These are phyloP conservation scores for Anadara kagoshimensis DNA, from an alignment of 1,140 invertebrate species.

Conservation along the genomic window DNA sequence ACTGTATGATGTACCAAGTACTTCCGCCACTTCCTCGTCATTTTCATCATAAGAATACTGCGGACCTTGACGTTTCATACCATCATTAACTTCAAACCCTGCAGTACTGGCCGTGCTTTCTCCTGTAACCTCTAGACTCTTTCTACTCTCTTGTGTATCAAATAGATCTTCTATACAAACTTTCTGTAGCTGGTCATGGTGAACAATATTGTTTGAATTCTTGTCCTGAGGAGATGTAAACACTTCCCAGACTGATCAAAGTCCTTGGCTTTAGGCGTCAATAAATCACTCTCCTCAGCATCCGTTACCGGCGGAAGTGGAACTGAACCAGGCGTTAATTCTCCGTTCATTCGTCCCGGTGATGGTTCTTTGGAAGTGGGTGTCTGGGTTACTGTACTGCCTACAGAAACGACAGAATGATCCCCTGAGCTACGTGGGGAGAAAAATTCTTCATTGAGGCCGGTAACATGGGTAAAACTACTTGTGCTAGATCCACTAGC, in stretches of 20 bases:
- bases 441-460: conserved; percentile 62
- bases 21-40: conserved; percentile 69
- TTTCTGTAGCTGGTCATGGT: conserved; percentile 22
- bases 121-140: conserved; percentile 55
- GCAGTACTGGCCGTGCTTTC: conserved; percentile 76
- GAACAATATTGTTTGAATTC: not conserved
- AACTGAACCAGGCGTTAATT: conserved; percentile 55
- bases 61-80: conserved; percentile 24
- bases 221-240: conserved; percentile 25
- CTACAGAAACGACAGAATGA: conserved; percentile 45
- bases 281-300: conserved; percentile 55
- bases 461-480: conserved; percentile 71
- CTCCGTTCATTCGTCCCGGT: conserved; percentile 11
- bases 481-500: conserved; percentile 62
- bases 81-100: conserved; percentile 86
- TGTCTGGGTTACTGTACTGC: conserved; percentile 58
- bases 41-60: conserved; percentile 64
- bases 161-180: conserved; percentile 40
- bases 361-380: conserved; percentile 40
- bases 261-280: conserved; percentile 49
- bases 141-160: conserved; percentile 34
- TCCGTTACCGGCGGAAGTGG: conserved; percentile 54
- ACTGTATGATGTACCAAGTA: conserved; percentile 52
- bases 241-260: conserved; percentile 27
- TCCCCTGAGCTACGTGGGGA: conserved; percentile 58